A percentile compares a stretch with the other conserved stretches of the same genome.
Conservation (phyloP, 1,140 invertebrate species). For the Meloidogyne floridensis region DNA sequence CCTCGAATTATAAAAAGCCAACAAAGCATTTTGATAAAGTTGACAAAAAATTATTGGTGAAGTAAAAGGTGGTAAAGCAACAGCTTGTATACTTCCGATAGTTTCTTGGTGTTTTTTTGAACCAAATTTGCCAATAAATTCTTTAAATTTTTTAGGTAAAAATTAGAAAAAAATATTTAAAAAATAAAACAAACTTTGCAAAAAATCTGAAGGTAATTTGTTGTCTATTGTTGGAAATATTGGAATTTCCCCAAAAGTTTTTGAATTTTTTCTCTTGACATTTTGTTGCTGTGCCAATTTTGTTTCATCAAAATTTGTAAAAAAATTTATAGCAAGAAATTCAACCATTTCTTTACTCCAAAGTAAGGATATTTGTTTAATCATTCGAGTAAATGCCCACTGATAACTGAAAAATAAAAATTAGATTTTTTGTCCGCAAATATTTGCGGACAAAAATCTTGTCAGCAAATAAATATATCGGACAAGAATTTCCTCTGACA, state of each 20-base stretch:
- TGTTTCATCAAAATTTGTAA: conserved; percentile 50
- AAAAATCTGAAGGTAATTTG: background rate
- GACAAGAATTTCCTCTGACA: background rate
- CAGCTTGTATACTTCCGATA: background rate
- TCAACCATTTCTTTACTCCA: conserved; percentile 58
- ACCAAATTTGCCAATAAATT: background rate
- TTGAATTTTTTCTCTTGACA: conserved; percentile 15
- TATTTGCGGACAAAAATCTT: background rate
- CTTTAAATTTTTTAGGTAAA: background rate
- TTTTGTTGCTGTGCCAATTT: background rate
- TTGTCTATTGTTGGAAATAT: background rate
- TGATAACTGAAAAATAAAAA: background rate
- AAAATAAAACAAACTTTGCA: background rate
- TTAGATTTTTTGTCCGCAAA: background rate
- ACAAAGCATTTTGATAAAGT: conserved; percentile 85
- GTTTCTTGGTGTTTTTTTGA: background rate
- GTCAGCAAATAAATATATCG: background rate
- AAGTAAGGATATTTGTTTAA: conserved; percentile 25
- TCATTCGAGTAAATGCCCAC: conserved; percentile 13
- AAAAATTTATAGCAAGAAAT: conserved; percentile 66
- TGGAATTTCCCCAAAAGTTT: background rate
- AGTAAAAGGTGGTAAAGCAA: conserved; percentile 74
- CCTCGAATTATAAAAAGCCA: conserved; percentile 85
- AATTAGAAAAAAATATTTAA: background rate
- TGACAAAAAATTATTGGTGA: conserved; percentile 82